phyloP scores from a whole-genome alignment of 2,888 invertebrate genomes.

The Brachyptera putata region DNA sequence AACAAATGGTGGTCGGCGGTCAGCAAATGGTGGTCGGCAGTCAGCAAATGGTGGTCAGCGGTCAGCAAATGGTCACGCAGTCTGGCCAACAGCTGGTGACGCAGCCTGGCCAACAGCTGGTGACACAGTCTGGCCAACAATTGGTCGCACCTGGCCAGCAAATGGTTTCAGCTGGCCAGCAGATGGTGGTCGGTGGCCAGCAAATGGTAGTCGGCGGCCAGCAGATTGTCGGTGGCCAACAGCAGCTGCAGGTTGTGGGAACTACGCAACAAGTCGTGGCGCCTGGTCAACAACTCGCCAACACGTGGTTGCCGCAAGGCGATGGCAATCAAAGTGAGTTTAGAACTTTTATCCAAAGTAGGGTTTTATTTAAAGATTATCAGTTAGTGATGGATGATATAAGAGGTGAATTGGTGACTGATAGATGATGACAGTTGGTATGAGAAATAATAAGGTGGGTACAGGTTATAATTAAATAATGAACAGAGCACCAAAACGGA shows the following conservation, averaged over 20 bases:
- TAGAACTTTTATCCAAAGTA: too few relatives aligned
- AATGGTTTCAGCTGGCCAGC: neutral
- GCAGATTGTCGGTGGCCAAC: neutral
- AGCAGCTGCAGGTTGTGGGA: neutral
- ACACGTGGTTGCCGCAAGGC: neutral
- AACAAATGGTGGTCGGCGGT: neutral
- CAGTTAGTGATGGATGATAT: too few relatives aligned
- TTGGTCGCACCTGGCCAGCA: neutral
- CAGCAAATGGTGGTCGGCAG: neutral
- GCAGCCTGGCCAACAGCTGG: neutral
- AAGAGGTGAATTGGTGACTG: too few relatives aligned
- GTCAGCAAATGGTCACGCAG: neutral
- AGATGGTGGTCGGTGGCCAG: constrained; percentile 6
- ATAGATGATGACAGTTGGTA: too few relatives aligned
- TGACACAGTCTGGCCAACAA: neutral
- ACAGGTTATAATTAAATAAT: too few relatives aligned
- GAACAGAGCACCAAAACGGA: too few relatives aligned
- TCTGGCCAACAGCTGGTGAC: neutral
- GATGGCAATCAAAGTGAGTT: neutral
- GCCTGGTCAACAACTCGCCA: neutral
- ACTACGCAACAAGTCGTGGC: neutral
- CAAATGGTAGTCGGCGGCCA: neutral
- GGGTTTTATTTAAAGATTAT: too few relatives aligned
- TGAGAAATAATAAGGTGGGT: too few relatives aligned
- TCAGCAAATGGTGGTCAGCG: neutral